Evolutionary conservation across 2,113 vertebrate genomes (phyloP).

Genomic region (Lepisosteus oculatus): DNA sequence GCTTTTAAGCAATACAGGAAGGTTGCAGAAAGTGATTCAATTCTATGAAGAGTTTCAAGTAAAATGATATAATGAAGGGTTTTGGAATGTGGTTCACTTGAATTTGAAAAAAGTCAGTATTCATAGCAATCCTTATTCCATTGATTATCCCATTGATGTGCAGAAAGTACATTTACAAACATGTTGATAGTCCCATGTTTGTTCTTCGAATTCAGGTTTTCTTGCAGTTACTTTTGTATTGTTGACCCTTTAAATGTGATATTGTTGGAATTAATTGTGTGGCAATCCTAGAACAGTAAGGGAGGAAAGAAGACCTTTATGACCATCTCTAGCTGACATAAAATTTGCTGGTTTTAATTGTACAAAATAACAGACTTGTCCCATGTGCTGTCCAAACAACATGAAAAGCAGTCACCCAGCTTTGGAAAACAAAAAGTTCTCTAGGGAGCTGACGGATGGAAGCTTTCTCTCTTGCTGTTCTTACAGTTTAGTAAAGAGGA

Average conservation of each 20-base stretch:
- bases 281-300: neutral
- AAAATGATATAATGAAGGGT: too few species aligned
- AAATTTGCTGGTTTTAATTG: slow-evolving; percentile 34
- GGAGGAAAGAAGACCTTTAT: neutral
- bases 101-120: too few species aligned
- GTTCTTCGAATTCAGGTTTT: too few species aligned
- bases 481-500: neutral
- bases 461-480: neutral
- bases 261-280: neutral
- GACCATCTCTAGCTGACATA: neutral
- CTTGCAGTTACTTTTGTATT: too few species aligned
- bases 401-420: slow-evolving; percentile 19
- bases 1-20: too few species aligned
- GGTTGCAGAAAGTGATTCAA: too few species aligned
- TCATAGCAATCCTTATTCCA: too few species aligned
- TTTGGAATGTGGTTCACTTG: too few species aligned
- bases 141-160: too few species aligned
- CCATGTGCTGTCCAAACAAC: slow-evolving; percentile 45
- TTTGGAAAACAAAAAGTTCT: neutral
- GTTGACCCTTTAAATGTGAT: slow-evolving; percentile 10
- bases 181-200: too few species aligned
- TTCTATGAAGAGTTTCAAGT: too few species aligned
- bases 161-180: too few species aligned
- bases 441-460: neutral
- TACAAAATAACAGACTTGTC: slow-evolving; percentile 45